Base-by-base conservation (phyloP, 2,888 invertebrate species). In the Amblyjoppa proteus region DNA sequence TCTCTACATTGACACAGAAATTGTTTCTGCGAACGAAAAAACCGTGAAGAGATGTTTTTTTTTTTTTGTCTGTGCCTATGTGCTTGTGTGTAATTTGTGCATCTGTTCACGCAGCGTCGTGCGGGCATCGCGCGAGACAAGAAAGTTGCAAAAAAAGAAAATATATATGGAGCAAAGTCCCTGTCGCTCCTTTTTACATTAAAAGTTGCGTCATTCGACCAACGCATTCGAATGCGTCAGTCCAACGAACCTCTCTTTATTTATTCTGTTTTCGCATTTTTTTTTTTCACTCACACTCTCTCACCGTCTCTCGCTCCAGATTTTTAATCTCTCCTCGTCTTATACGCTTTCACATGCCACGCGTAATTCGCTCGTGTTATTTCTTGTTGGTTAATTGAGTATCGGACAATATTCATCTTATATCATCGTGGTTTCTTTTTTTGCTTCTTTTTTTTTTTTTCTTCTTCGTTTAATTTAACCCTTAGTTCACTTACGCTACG, bases 161-260 rank as follows among this genome's bases (percentile, higher is more conserved):
- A 88, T 84, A 87, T 89, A 89, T 90, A 87, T 84, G 61, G 86
- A 86, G 76, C 86, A 87, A 71, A 84, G 91, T 92, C 92, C 91
- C 90, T 86, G 91, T 93, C 92, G 91, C 90, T 90, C 91, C 92
- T 93, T 91, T 88, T 84, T 88, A 90, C 88, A 90, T 87, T 89
- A 89, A 61, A 92, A 92, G 90, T 91, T 74, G 91, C 90, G 91
- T 93, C 93, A 92, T 93, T 93, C 91, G 92, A 93, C 93, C 93
- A 92, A 93, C 93, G 92, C 88, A 89, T 89, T 87, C 69, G 66
- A 82, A 88, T 64, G 84, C 92, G 93, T 94, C 93, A 90, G 91
- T 90, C 93, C 91, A 93, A 93, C 93, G 92, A 94, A 92, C 91
- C 87, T 87, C 87, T 87, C 88, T 78, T 86, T 84, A 78, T 69